These are phyloP conservation scores for Opisthograptis luteolata DNA, from an alignment of 2,888 invertebrate species.

Conservation along the genomic window DNA sequence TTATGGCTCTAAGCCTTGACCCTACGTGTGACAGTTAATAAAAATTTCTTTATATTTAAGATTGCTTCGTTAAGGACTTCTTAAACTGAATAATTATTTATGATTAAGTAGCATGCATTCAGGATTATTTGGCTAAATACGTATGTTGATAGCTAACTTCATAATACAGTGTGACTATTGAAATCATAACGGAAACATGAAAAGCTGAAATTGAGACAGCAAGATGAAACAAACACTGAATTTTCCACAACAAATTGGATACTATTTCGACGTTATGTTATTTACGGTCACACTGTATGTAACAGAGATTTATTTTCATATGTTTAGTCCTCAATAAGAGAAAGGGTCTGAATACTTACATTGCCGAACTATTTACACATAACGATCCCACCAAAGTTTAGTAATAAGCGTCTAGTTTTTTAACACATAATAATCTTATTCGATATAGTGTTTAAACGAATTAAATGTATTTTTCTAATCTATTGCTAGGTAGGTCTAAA, in stretches of 20 bases:
- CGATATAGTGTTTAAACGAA: slow-evolving; percentile 50
- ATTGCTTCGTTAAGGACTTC: slow-evolving; percentile 43
- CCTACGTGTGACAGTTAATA: not conserved
- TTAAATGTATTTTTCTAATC: slow-evolving; percentile 57
- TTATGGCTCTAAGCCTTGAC: not conserved
- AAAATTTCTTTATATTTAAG: slow-evolving; percentile 25
- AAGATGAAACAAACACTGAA: not conserved
- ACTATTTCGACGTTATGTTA: too few species aligned
- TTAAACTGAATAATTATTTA: slow-evolving; percentile 17
- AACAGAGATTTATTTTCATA: slow-evolving; percentile 12
- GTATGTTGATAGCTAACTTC: slow-evolving; percentile 6
- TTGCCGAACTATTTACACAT: slow-evolving; percentile 71
- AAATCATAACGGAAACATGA: not conserved
- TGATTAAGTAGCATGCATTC: slow-evolving; percentile 15
- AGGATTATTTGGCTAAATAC: slow-evolving; percentile 5
- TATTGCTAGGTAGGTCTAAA: slow-evolving; percentile 33
- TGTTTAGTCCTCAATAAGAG: slow-evolving; percentile 33
- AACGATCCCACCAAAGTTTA: slow-evolving; percentile 84
- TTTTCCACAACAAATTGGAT: not conserved
- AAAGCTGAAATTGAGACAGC: not conserved
- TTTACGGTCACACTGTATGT: not conserved
- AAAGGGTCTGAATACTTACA: slow-evolving; percentile 48
- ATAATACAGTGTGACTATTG: slow-evolving; percentile 6
- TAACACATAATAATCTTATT: slow-evolving; percentile 57
- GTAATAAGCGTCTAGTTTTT: slow-evolving; percentile 73